Percentiles rank a stretch among this genome's conserved stretches.
phyloP scores from a whole-genome alignment of 2,888 invertebrate genomes.

The Thumatha senex region DNA sequence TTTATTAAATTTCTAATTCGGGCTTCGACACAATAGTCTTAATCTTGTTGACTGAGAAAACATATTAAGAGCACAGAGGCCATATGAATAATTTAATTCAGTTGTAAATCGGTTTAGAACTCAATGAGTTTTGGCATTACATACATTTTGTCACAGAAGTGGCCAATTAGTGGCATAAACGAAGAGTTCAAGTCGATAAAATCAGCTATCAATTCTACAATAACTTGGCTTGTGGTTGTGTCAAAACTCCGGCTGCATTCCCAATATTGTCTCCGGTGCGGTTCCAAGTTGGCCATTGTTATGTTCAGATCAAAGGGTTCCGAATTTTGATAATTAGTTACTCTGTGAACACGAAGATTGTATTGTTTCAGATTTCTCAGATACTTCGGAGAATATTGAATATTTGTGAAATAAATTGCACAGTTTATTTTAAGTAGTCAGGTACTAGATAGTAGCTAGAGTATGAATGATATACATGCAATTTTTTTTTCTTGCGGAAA shows the following conservation, averaged over 20 bases:
- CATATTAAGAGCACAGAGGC: no score
- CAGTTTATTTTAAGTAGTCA: neutral
- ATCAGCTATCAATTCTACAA: conserved; percentile 30
- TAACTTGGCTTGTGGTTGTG: conserved; percentile 29
- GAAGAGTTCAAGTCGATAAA: conserved; percentile 15
- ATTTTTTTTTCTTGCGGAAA: neutral
- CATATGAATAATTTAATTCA: no score
- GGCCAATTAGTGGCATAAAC: no score
- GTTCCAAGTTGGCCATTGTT: conserved; percentile 33
- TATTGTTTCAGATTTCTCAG: conserved; percentile 4
- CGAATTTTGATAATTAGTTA: conserved; percentile 25
- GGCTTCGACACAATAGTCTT: no score
- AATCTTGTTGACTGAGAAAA: no score
- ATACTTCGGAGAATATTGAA: neutral
- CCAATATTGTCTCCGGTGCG: conserved; percentile 29
- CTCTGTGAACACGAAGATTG: conserved; percentile 15
- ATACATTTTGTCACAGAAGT: no score
- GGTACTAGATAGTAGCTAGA: no score
- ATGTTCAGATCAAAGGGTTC: conserved; percentile 29
- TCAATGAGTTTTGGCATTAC: no score
- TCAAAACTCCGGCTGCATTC: conserved; percentile 22
- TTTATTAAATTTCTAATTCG: no score
- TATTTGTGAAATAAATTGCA: neutral
- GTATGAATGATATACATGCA: neutral
- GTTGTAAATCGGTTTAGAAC: no score